Evolutionary conservation across 2,888 invertebrate genomes (phyloP), one percentile per base, ranked within the genome.

Genomic region (Protophormia terraenovae): DNA sequence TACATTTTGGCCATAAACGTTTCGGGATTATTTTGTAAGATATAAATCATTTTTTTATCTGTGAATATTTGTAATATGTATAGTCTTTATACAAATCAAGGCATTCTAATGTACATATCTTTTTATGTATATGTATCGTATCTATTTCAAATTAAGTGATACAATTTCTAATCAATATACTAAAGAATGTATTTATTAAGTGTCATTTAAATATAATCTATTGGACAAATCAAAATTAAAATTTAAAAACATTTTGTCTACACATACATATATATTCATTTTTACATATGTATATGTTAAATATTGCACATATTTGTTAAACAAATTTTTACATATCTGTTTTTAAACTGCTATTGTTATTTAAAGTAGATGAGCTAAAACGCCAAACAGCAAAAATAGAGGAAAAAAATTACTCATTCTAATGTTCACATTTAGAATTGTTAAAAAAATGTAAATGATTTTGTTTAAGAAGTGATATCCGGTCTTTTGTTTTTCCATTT

Each of bases 401-500:
- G 1, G 10, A 1, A 12, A 29, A 55, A 60, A 64, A 66, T 27
- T 41, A 12, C 24, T 47, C 24, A 32, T 19, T 12, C 35, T 27
- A 41, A 35, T 27, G 19, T 75, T 62, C 24, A 45, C 55, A 72
- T 77, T 47, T 55, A 19, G 8, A 72, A 24, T 6, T 53, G 14
- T 79, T 60, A 16, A 41, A 32, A 67, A 78, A 60, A 83, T 72
- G 29, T 22, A 83, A 78, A 78, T 55, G 50, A 62, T 75, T 71
- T 75, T 64, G n/a, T 35, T 71, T 35, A 76, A 80, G 71, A 16
- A 38, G 35, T 64, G 47, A 58, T 58, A 84, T 84, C 79, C 79
- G 75, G 69, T 71, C 22, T 62, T 79, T 84, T 75, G 32, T 45
- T 27, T 53, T 45, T 62, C 19, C 32, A 19, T 62, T 53, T 38